Evolutionary conservation across 2,888 invertebrate species (phyloP).

Genomic region (Pammene fasciana): DNA sequence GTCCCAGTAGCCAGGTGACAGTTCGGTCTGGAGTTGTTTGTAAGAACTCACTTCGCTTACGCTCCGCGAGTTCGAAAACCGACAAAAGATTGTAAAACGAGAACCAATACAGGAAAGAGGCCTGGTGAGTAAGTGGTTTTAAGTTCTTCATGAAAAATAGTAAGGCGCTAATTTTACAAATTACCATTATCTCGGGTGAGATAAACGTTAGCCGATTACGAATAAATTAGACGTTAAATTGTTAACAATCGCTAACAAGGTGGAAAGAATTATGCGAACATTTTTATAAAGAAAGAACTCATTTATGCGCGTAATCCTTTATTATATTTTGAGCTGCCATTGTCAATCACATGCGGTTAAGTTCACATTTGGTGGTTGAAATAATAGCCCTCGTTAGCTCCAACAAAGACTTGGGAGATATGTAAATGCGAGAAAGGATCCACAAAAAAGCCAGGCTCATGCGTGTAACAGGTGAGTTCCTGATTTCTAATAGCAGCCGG

Average conservation of each 20-base stretch:
- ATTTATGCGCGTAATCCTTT: slow-evolving; percentile 59
- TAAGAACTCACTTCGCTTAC: too few relatives aligned
- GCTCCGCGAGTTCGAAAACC: too few relatives aligned
- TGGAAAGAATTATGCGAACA: slow-evolving; percentile 63
- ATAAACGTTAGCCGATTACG: slow-evolving; percentile 55
- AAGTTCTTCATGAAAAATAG: slow-evolving; percentile 18
- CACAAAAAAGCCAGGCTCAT: slow-evolving; percentile 73
- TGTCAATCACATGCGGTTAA: slow-evolving; percentile 76
- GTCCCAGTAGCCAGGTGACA: too few relatives aligned
- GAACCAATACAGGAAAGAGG: too few relatives aligned
- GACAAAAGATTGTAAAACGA: too few relatives aligned
- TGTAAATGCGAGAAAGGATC: slow-evolving; percentile 77
- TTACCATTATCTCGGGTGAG: slow-evolving; percentile 39
- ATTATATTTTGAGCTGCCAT: slow-evolving; percentile 63
- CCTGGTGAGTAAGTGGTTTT: not conserved
- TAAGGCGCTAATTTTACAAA: slow-evolving; percentile 56
- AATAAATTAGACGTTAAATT: slow-evolving; percentile 59
- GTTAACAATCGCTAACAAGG: slow-evolving; percentile 68
- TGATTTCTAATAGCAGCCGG: slow-evolving; percentile 74
- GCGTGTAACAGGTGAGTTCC: slow-evolving; percentile 75
- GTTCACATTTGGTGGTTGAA: slow-evolving; percentile 76
- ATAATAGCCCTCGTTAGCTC: slow-evolving; percentile 78
- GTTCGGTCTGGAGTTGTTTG: too few relatives aligned
- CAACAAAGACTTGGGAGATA: slow-evolving; percentile 73
- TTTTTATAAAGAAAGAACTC: slow-evolving; percentile 53